Conservation (phyloP, 2,888 invertebrate genomes). For the Epicampocera succincta region DNA sequence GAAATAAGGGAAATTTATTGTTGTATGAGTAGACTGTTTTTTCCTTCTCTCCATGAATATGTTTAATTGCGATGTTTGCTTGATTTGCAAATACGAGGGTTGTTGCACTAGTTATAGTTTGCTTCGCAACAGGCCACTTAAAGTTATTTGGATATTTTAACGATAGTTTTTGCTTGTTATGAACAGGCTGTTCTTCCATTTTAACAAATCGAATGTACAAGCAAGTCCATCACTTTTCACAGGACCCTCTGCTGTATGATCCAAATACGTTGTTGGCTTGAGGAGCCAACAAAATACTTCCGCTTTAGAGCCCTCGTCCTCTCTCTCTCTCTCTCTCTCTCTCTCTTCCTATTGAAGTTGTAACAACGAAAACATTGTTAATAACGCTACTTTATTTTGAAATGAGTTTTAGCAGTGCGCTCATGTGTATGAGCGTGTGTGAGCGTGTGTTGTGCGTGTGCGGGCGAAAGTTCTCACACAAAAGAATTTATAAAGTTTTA, state of each 20-base stretch:
- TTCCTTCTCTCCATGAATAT: not conserved
- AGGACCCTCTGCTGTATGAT: not conserved
- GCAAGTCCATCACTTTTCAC: not conserved
- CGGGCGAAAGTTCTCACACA: conserved; percentile 9
- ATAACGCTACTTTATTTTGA: conserved; percentile 45
- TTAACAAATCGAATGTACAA: too few relatives aligned
- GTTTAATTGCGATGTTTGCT: conserved; percentile 30
- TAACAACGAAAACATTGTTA: conserved; percentile 45
- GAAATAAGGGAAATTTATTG: conserved; percentile 12
- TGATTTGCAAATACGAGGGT: conserved; percentile 15
- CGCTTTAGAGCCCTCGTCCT: conserved; percentile 19
- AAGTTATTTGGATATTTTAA: too few relatives aligned
- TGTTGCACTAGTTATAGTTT: not conserved
- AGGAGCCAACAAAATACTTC: conserved; percentile 41
- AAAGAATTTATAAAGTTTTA: not conserved
- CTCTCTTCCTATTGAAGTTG: conserved; percentile 6
- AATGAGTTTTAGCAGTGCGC: not conserved
- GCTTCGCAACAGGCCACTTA: too few relatives aligned
- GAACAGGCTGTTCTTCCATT: too few relatives aligned
- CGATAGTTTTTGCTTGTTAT: too few relatives aligned
- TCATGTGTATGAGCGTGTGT: not conserved
- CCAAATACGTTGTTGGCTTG: conserved; percentile 19
- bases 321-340: not conserved
- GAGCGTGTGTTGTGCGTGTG: not conserved
- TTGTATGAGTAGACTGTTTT: not conserved